Base-by-base conservation (phyloP, 2,797 vertebrate species). In the Darevskia nairensis region DNA sequence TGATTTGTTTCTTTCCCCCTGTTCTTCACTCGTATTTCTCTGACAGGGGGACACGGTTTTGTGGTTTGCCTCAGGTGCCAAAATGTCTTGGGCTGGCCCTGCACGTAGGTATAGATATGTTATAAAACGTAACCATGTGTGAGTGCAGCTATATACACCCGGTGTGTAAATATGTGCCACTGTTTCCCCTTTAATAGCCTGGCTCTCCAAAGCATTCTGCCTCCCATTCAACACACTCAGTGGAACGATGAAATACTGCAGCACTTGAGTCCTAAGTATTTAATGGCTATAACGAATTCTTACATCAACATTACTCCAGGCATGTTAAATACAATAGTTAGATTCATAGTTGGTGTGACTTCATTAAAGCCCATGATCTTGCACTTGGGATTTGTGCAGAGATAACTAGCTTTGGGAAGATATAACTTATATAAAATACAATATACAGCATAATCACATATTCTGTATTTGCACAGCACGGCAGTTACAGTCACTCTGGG, bases 301-400 rank as follows among this genome's bases (percentile, higher is more conserved):
- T 88, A 4, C 0, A 0, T 64, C 44, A 80, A 84, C 93, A 90
- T 93, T 94, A 93, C 44, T 91, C 77, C 72, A 90, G 92, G 85
- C 93, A 93, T 39, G 81, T 78, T 89, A 89, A 82, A 71, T 71
- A 79, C 68, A 86, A 89, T 79, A 72, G 75, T 23, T 50, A 66
- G 88, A 94, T 94, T 92, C 93, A 93, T 92, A 86, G 78, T 89
- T 72, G 15, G 69, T 0, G 0, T 89, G 92, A 89, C 92, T 75
- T 95, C 89, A 89, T 95, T 96, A 95, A 92, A 92, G 85, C 78
- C 95, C 90, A 87, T 75, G 90, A 82, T 92, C 92, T 94, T 93
- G 88, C 88, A 89, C 75, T 0, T 0, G 84, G 85, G 91, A 92
- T 93, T 95, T 93, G 93, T 93, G 91, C 93, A 91, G 93, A 86